Base-by-base conservation (phyloP, 2,888 invertebrate species). In the Trissolcus brochymenae region DNA sequence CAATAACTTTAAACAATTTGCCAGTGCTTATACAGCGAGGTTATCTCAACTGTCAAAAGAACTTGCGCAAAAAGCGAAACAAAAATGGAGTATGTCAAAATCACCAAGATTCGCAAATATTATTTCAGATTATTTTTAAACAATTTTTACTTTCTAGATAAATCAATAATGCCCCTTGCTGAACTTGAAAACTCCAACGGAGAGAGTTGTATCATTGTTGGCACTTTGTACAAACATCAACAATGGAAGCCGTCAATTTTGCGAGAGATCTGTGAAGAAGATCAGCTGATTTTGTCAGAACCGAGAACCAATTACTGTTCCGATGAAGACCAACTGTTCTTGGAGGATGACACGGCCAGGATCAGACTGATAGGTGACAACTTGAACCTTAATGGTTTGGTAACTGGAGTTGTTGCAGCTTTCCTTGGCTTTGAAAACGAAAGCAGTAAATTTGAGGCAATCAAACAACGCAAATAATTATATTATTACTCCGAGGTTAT, bases 331-430 rank as follows among this genome's bases (percentile, higher is more conserved):
- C 92, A 92, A 82, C 87, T 98, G 17, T 95, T 96, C 73, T 90
- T 98, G 73, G 98, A 98, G 90, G 98, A 98, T 91, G 97, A 98
- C 87, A 90, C 96, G 41, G 96, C 98, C 87, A 92, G 98, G 83
- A 96, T 97, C 72, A 93, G 93, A 78, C 88, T 98, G 61, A 88
- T 93, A 79, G 95, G 96, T 29, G 91, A 92, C 40, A 89, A 90
- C 72, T 89, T 93, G 46, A 89, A 92, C 83, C 90, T 93, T 0
- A 91, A 93, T 64, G 89, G 91, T 53, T 90, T 95, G 77, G 95
- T 97, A 0, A 98, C 97, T 60, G 98, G 98, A 78, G 92, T 97
- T 46, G 94, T 96, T 7, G 94, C 95, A 87, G 98, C 96, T 19
- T 90, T 96, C 25, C 90, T 94, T 80, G 94, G 94, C 89, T 88